Conservation (phyloP, 2,113 vertebrate genomes). For the Zingel zingel region DNA sequence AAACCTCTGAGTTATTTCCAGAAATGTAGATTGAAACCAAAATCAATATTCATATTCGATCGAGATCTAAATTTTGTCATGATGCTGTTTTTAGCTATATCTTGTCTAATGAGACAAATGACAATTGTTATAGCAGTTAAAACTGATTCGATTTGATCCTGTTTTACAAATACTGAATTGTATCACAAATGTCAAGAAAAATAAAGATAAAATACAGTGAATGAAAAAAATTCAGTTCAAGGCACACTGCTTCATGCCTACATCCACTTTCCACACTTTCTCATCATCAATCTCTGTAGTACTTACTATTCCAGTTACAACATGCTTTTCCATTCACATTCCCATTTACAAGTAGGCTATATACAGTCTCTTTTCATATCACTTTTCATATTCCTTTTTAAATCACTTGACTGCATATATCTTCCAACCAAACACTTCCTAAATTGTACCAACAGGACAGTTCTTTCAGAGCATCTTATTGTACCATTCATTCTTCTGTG, state of each 20-base stretch:
- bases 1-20: not conserved
- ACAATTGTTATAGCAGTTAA: not conserved
- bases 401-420: constrained; percentile 61
- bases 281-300: constrained; percentile 40
- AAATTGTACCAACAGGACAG: constrained; percentile 37
- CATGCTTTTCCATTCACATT: constrained; percentile 64
- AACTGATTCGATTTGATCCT: not conserved
- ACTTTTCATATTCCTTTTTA: constrained; percentile 48
- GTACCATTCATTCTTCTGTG: constrained; percentile 14
- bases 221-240: constrained; percentile 42
- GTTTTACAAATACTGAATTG: not conserved
- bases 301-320: constrained; percentile 68
- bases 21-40: constrained; percentile 6
- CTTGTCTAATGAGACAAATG: constrained; percentile 8
- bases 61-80: constrained; percentile 9
- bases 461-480: constrained; percentile 22
- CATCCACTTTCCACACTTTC: constrained; percentile 51
- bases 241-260: constrained; percentile 31
- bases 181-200: constrained; percentile 10
- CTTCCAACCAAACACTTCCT: constrained; percentile 62
- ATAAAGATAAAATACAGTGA: constrained; percentile 25
- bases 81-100: not conserved
- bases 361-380: constrained; percentile 59
- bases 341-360: constrained; percentile 59
- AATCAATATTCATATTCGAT: constrained; percentile 29